These are phyloP conservation scores for Cottoperca gobio DNA, from an alignment of 2,797 vertebrate species.

Conservation along the genomic window DNA sequence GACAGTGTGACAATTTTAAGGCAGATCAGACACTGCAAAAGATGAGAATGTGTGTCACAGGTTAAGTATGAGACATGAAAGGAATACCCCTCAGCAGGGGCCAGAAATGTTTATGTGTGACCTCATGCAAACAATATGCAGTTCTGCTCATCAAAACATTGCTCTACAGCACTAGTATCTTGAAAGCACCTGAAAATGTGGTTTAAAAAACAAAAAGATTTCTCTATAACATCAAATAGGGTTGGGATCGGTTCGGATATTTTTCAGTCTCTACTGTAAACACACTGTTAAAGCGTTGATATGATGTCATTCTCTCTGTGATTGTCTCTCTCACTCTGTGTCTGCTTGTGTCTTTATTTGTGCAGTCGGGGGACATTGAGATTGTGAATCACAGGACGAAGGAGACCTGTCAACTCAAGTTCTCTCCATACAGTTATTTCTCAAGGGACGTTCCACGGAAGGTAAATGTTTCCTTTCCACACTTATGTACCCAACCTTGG, in stretches of 20 bases:
- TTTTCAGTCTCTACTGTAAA: neutral
- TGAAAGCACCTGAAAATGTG: neutral
- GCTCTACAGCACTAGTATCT: neutral
- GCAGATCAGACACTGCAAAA: neutral
- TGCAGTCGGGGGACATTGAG: conserved; percentile 97
- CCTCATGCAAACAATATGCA: neutral
- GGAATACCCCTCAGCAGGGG: neutral
- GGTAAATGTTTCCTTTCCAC: conserved; percentile 78
- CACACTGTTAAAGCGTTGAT: neutral
- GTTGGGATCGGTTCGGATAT: neutral
- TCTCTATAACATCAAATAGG: neutral
- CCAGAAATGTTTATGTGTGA: neutral
- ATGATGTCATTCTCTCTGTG: neutral
- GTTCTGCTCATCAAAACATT: neutral
- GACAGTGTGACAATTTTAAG: neutral
- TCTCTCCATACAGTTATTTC: conserved; percentile 98
- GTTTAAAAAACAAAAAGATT: neutral
- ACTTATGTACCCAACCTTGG: conserved; percentile 4
- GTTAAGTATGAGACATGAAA: neutral
- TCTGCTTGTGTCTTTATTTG: conserved; percentile 28
- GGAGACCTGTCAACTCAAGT: conserved; percentile 98
- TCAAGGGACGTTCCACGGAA: conserved; percentile 97
- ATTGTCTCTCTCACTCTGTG: conserved; percentile 7
- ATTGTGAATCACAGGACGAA: conserved; percentile 96
- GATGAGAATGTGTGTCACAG: neutral